Percentiles rank a stretch among this genome's conserved stretches.
phyloP scores from a whole-genome alignment of 2,888 invertebrate species.

The Cantharis nigra region DNA sequence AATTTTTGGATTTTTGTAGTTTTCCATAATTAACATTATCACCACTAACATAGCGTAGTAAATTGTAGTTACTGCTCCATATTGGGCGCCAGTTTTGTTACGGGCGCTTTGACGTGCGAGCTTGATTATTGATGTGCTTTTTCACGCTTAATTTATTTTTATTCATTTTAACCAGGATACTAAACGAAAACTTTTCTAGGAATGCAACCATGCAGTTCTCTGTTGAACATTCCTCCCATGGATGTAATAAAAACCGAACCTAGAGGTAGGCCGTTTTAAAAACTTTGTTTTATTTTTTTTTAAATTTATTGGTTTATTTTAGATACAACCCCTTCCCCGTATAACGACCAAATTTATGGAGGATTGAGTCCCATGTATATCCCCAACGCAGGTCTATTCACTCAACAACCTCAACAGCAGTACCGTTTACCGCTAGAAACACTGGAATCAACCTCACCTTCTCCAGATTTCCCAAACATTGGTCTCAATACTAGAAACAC shows the following conservation, averaged over 20 bases:
- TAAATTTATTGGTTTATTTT: neutral
- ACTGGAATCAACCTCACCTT: conserved; percentile 29
- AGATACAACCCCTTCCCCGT: conserved; percentile 48
- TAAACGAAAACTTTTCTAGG: conserved; percentile 13
- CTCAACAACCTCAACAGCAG: conserved; percentile 28
- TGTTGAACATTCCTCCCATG: conserved; percentile 37
- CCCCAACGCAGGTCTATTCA: conserved; percentile 21
- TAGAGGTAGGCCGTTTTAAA: conserved; percentile 44
- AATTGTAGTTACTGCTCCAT: neutral
- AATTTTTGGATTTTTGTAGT: neutral
- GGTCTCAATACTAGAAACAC: conserved; percentile 7
- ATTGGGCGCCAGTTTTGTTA: neutral
- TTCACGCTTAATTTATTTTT: neutral
- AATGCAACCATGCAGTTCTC: conserved; percentile 9
- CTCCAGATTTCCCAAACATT: conserved; percentile 14
- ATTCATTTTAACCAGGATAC: neutral
- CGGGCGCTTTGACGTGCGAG: no score
- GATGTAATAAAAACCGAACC: conserved; percentile 52
- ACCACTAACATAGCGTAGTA: neutral
- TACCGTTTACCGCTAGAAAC: conserved; percentile 23
- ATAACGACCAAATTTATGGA: conserved; percentile 38
- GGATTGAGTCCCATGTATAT: conserved; percentile 38
- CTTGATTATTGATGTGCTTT: neutral
- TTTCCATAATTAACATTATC: neutral
- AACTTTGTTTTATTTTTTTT: neutral